Evolutionary conservation across 1,140 invertebrate species (phyloP).

Genomic region (Drepana arcuata): DNA sequence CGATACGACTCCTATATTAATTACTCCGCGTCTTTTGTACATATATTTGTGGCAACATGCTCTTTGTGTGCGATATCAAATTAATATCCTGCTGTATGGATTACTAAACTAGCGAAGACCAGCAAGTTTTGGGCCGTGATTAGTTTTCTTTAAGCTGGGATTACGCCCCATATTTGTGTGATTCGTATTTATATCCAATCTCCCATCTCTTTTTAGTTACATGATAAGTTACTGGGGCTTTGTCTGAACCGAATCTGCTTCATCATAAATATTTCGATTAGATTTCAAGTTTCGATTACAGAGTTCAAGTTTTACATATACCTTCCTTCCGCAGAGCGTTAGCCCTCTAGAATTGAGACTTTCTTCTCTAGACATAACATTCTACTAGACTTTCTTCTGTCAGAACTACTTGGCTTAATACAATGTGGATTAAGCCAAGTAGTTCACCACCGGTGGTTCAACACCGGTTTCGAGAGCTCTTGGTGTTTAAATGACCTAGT

Average conservation of each 20-base stretch:
- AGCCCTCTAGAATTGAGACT: too few species aligned
- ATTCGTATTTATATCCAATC: too few species aligned
- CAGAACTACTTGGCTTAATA: too few species aligned
- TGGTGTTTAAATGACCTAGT: neutral
- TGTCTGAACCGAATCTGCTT: neutral
- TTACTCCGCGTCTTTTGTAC: conserved; percentile 49
- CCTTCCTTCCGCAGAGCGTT: too few species aligned
- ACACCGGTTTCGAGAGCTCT: too few species aligned
- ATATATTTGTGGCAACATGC: conserved; percentile 59
- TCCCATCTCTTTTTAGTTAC: too few species aligned
- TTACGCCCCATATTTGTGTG: too few species aligned
- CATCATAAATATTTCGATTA: conserved; percentile 6
- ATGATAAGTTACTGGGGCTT: neutral
- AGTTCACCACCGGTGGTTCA: too few species aligned
- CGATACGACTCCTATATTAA: conserved; percentile 55
- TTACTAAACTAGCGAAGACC: conserved; percentile 40
- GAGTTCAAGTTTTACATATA: neutral
- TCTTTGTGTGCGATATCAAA: conserved; percentile 55
- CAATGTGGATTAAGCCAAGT: too few species aligned
- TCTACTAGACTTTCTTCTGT: too few species aligned
- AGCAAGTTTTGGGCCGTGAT: conserved; percentile 36
- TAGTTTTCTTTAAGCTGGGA: neutral
- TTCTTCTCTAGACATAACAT: too few species aligned
- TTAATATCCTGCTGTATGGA: conserved; percentile 42
- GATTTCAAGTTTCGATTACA: conserved; percentile 5